phyloP scores from a whole-genome alignment of 2,113 vertebrate genomes.

The Ascaphus truei region DNA sequence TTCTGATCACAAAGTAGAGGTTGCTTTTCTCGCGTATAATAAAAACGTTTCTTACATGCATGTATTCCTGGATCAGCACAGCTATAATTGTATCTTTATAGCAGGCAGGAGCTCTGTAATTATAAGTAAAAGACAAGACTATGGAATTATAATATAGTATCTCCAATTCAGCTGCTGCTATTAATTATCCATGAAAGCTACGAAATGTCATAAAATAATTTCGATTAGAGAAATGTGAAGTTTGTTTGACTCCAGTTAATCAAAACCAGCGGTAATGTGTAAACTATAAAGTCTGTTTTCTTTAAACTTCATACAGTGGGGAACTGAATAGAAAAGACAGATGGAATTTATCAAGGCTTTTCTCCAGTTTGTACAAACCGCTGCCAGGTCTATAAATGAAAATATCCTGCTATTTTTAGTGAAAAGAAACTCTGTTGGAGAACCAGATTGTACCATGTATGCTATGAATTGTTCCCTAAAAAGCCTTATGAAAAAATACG shows the following conservation, averaged over 20 bases:
- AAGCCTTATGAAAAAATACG: too few species aligned
- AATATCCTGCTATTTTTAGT: slow-evolving; percentile 23
- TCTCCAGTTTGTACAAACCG: neutral
- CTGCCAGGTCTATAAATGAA: slow-evolving; percentile 21
- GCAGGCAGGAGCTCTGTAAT: neutral
- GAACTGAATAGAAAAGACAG: slow-evolving; percentile 4
- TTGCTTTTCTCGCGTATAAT: neutral
- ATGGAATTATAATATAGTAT: neutral
- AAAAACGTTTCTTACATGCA: neutral
- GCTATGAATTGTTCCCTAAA: neutral
- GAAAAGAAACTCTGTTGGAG: neutral
- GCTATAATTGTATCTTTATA: neutral
- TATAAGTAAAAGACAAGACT: neutral
- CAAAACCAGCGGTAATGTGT: neutral
- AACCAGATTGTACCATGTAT: slow-evolving; percentile 1
- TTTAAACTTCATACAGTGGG: neutral
- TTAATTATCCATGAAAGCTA: neutral
- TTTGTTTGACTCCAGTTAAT: neutral
- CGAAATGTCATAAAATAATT: neutral
- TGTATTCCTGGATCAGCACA: neutral
- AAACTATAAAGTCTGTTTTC: neutral
- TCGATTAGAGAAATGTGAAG: neutral
- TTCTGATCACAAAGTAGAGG: neutral
- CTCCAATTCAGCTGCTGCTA: neutral
- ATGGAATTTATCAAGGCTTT: slow-evolving; percentile 15